Percentiles rank a stretch among this genome's conserved stretches.
phyloP scores from a whole-genome alignment of 2,888 invertebrate species.

The Cremastinae sp. region DNA sequence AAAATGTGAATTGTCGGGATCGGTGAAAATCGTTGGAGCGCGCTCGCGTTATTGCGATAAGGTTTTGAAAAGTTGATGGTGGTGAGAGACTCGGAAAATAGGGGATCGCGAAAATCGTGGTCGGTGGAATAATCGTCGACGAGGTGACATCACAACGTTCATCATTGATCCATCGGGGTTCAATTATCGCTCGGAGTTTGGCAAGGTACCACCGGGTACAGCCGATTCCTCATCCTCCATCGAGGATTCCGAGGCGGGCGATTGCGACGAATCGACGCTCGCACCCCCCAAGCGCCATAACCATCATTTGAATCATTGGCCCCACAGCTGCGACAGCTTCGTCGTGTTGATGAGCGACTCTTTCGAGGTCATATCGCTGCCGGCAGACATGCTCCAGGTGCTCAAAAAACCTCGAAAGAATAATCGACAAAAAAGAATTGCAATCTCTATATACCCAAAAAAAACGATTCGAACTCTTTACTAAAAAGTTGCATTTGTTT shows the following conservation, averaged over 20 bases:
- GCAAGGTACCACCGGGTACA: conserved; percentile 68
- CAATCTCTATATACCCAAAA: too few relatives aligned
- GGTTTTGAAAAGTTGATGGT: neutral
- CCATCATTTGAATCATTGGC: conserved; percentile 62
- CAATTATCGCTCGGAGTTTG: conserved; percentile 77
- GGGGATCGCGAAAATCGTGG: conserved; percentile 24
- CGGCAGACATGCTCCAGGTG: conserved; percentile 80
- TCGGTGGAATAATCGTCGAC: conserved; percentile 12
- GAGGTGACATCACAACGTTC: conserved; percentile 63
- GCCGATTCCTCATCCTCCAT: conserved; percentile 64
- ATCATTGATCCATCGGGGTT: conserved; percentile 79
- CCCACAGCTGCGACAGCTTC: conserved; percentile 73
- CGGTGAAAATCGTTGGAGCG: too few relatives aligned
- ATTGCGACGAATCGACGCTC: conserved; percentile 42
- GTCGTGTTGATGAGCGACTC: conserved; percentile 80
- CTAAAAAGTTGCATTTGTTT: too few relatives aligned
- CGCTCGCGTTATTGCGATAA: too few relatives aligned
- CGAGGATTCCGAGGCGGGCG: conserved; percentile 58
- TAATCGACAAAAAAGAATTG: neutral
- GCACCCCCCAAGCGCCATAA: conserved; percentile 10
- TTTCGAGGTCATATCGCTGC: conserved; percentile 79
- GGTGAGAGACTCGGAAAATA: neutral
- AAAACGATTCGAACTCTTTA: too few relatives aligned
- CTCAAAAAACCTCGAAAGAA: conserved; percentile 17
- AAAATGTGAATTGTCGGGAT: too few relatives aligned